phyloP scores from a whole-genome alignment of 2,888 invertebrate genomes.

The Timema cristinae region DNA sequence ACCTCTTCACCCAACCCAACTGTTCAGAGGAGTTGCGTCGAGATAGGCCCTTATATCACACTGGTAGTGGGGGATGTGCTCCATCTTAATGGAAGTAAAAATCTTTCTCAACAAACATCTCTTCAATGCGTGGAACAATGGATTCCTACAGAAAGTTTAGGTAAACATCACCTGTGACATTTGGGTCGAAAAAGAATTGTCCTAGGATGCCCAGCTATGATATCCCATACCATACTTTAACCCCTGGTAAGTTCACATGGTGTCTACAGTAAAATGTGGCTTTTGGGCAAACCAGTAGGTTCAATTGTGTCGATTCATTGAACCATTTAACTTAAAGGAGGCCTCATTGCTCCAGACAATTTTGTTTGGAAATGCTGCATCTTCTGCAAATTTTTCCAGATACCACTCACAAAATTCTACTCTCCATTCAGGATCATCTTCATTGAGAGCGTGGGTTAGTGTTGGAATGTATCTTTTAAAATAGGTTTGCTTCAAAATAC shows the following conservation, averaged over 20 bases:
- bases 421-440: conserved; percentile 26
- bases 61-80: neutral
- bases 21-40: neutral
- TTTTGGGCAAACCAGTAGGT: conserved; percentile 35
- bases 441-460: conserved; percentile 1
- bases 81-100: conserved; percentile 3
- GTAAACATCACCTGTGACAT: neutral
- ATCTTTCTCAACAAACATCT: neutral
- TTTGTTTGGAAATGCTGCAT: conserved; percentile 26
- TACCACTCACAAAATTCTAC: conserved; percentile 31
- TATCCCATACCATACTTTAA: conserved; percentile 33
- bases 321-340: conserved; percentile 35
- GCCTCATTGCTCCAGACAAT: conserved; percentile 35
- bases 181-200: conserved; percentile 29
- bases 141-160: neutral
- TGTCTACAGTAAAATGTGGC: conserved; percentile 32
- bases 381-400: conserved; percentile 23
- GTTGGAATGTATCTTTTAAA: neutral
- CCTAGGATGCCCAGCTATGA: conserved; percentile 32
- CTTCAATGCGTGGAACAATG: neutral
- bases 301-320: conserved; percentile 36
- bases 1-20: too few relatives aligned
- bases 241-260: conserved; percentile 31
- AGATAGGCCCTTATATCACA: neutral
- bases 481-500: neutral